Evolutionary conservation across 2,797 vertebrate genomes (phyloP), one percentile per base, ranked within the genome.

Genomic region (Cetoscarus ocellatus): DNA sequence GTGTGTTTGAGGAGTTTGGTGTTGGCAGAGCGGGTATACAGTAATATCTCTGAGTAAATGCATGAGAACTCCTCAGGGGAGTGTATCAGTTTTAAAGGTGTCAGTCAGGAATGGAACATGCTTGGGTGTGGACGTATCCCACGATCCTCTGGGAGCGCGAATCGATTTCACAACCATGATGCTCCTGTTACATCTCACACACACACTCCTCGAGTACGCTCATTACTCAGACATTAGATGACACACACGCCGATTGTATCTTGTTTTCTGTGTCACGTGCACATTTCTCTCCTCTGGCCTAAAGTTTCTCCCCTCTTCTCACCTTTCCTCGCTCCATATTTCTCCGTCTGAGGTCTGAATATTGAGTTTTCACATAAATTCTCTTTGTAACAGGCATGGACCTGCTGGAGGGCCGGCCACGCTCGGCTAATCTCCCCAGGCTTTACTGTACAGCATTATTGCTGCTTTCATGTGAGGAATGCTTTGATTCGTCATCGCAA

Each of bases 371-470:
- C 8, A 50, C 52, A 59, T 60, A 55, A 38, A 47, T 58, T 17
- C 40, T 45, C 9, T n/a, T 6, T 13, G 0, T 17, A 64, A 58
- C 67, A 69, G 61, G 80, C 74, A 65, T 52, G 60, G 63, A 71
- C 79, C 40, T 69, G 81, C 77, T 70, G 4, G 2, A 1, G 60
- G 1, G 40, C 38, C 10, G 48, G 17, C 38, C 11, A 38, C 18
- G 7, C 55, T 52, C n/a, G 1, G 47, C 39, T 84, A 70, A 80
- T 79, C 77, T 84, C 71, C 83, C 38, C 40, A 0, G 73, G 81
- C 73, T 79, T 81, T 74, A 68, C 67, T 77, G 62, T 63, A 35
- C 73, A 38, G 47, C 68, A 80, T 89, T 75, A 82, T 71, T 74
- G 9, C 10, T 2, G 44, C 70, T 77, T 77, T 81, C 52, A 67